A percentile compares a stretch with the other conserved stretches of the same genome.
Conservation (phyloP, 2,888 invertebrate genomes). For the Drosophila melanosoma region DNA sequence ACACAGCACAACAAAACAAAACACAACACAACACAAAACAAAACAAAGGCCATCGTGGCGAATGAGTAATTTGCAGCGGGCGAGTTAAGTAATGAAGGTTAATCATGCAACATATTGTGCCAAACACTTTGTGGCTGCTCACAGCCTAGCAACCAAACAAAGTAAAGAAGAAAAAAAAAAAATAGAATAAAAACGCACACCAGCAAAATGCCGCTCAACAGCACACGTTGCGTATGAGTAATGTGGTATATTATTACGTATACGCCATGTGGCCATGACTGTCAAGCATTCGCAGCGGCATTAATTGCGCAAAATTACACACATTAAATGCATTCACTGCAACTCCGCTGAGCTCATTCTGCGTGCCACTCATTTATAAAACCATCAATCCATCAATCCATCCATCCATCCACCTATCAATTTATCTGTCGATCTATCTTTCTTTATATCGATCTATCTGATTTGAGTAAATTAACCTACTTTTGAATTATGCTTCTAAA, state of each 20-base stretch:
- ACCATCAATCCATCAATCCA: slow-evolving; percentile 14
- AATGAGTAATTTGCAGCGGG: slow-evolving; percentile 66
- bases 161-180: background rate
- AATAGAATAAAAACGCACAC: too few relatives aligned
- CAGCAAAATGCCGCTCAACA: slow-evolving; percentile 15
- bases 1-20: slow-evolving; percentile 1
- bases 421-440: background rate
- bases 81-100: slow-evolving; percentile 67
- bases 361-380: slow-evolving; percentile 31
- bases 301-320: slow-evolving; percentile 77
- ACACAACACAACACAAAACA: slow-evolving; percentile 13
- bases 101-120: slow-evolving; percentile 67
- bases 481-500: too few relatives aligned
- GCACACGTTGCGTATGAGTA: slow-evolving; percentile 69
- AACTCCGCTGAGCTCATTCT: slow-evolving; percentile 63
- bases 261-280: slow-evolving; percentile 63
- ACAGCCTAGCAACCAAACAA: slow-evolving; percentile 32
- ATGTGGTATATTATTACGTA: slow-evolving; percentile 62
- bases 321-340: slow-evolving; percentile 75
- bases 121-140: slow-evolving; percentile 48
- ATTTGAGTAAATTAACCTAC: too few relatives aligned
- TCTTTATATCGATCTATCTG: background rate
- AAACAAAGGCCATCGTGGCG: slow-evolving; percentile 54
- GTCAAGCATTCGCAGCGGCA: slow-evolving; percentile 19
- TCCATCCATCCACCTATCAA: background rate